Base-by-base conservation (phyloP, 2,113 vertebrate species). In the Oncorhynchus nerka region DNA sequence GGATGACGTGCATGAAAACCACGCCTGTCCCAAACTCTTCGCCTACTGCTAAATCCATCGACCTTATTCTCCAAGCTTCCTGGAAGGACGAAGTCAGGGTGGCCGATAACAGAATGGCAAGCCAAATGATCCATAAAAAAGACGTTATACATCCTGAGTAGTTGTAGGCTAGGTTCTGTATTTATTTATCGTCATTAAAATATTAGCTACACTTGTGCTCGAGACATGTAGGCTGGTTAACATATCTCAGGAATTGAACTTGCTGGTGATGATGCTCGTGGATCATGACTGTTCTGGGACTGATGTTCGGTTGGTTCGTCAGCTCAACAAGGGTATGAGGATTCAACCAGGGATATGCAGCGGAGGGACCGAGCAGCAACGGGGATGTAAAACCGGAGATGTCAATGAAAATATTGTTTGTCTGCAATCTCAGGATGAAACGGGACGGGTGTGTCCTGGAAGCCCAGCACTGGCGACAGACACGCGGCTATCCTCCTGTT, bases 401-500 rank as follows among this genome's bases (percentile, higher is more conserved):
- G 75, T 57, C 5, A 80, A 26, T 9, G 75, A 79, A 7, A 79
- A 70, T 55, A 82, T 84, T 65, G 73, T 85, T 8, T 83, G 85
- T 73, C 30, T 88, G 83, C 90, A 84, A n/a, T 75, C 79, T 64
- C 85, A 73, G 13, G 83, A 82, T 19, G 91, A 89, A 68, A 73
- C 75, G 77, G 73, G 4, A 51, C 82, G 82, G 72, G 75, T n/a
- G 0, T 73, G 89, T 71, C 74, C 90, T 34, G 85, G 89, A 48
- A 91, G 88, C 75, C 89, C 92, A 55, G 51, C 51, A 55, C 51
- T 55, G 15, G 16, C 51, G 51, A 55, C 51, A 55, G 51, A 55
- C 51, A 55, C 51, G 85, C 83, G 82, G 79, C 86, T 86, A 67
- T 91, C 88, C 71, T 89, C 88, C 11, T 88, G 88, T 73, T 90